Conservation (phyloP, 2,888 invertebrate genomes). For the Drosophila testacea region DNA sequence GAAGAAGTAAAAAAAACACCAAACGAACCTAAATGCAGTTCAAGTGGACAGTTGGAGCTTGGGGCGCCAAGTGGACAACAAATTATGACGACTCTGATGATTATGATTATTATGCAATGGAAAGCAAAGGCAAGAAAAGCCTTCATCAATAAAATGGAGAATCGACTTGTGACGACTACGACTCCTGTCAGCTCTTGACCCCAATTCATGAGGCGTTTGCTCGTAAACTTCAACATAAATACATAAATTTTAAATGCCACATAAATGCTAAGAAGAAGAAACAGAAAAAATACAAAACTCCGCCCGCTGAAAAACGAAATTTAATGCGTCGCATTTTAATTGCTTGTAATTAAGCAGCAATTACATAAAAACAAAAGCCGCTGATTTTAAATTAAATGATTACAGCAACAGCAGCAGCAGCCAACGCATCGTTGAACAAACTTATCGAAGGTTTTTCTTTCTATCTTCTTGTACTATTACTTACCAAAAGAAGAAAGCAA, state of each 20-base stretch:
- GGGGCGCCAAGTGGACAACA: slow-evolving; percentile 68
- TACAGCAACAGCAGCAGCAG: slow-evolving; percentile 61
- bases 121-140: slow-evolving; percentile 39
- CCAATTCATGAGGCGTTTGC: slow-evolving; percentile 45
- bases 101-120: slow-evolving; percentile 61
- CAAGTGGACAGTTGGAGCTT: slow-evolving; percentile 65
- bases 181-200: slow-evolving; percentile 70
- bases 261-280: slow-evolving; percentile 6
- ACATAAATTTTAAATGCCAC: slow-evolving; percentile 31
- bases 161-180: slow-evolving; percentile 31
- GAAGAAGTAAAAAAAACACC: slow-evolving; percentile 33
- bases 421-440: slow-evolving; percentile 63
- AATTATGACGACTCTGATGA: slow-evolving; percentile 57
- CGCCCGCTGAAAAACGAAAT: slow-evolving; percentile 40
- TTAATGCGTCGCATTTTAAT: slow-evolving; percentile 72
- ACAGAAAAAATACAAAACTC: slow-evolving; percentile 23
- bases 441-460: slow-evolving; percentile 41
- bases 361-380: slow-evolving; percentile 71
- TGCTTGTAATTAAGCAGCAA: slow-evolving; percentile 70
- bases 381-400: slow-evolving; percentile 76
- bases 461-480: slow-evolving; percentile 11
- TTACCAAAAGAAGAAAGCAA: slow-evolving; percentile 46
- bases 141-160: slow-evolving; percentile 46
- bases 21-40: slow-evolving; percentile 60
- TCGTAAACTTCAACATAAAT: slow-evolving; percentile 39